These are phyloP conservation scores for Ceratoteleas bidentatus DNA, from an alignment of 1,140 invertebrate species.

Conservation along the genomic window DNA sequence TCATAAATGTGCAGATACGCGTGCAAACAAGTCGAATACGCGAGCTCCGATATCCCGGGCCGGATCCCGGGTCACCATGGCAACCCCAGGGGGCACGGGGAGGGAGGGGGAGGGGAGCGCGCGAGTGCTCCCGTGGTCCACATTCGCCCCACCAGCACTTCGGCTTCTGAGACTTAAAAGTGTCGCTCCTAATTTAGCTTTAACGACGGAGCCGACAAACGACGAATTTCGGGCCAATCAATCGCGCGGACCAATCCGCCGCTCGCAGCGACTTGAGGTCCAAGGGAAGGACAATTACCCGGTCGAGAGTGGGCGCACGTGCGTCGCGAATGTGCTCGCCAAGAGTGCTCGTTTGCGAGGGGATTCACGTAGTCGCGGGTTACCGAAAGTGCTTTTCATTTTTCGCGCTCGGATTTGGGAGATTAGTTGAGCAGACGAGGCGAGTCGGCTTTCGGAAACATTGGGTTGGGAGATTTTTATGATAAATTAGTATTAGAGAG, in stretches of 20 bases:
- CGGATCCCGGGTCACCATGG: conserved; percentile 76
- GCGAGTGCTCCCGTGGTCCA: conserved; percentile 67
- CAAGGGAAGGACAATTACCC: no score
- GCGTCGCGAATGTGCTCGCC: no score
- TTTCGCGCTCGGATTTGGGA: no score
- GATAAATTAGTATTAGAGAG: no score
- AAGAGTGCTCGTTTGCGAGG: no score
- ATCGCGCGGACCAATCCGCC: neutral
- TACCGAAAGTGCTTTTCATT: no score
- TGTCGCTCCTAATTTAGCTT: conserved; percentile 56
- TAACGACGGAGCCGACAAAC: conserved; percentile 39
- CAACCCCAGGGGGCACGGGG: conserved; percentile 65
- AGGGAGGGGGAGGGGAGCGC: conserved; percentile 20
- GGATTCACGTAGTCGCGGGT: no score
- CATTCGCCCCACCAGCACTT: conserved; percentile 57
- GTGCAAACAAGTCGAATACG: conserved; percentile 61
- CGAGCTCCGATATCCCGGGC: conserved; percentile 76
- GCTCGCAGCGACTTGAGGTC: no score
- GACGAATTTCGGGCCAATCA: neutral
- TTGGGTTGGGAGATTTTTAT: no score
- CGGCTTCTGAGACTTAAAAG: conserved; percentile 43
- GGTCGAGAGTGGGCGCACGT: no score
- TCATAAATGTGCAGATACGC: conserved; percentile 58
- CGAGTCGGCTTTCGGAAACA: no score
- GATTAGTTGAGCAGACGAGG: no score